A percentile compares a stretch with the other conserved stretches of the same genome.
phyloP scores from a whole-genome alignment of 2,797 vertebrate genomes.

The Scolopax bukidnonensis region DNA sequence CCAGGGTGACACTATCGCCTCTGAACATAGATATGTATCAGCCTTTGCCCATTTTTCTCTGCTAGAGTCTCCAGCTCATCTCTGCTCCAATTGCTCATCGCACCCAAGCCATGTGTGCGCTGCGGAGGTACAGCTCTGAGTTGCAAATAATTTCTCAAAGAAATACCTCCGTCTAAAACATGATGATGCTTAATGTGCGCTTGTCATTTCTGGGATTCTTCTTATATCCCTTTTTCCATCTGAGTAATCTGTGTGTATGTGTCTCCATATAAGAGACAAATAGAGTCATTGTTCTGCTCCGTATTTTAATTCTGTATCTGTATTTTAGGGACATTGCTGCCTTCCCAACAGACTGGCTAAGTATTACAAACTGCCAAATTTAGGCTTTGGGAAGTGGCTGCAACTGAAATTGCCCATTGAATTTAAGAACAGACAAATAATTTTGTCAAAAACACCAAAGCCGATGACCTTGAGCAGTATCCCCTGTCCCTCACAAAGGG shows the following conservation, averaged over 20 bases:
- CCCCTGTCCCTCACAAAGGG: not conserved
- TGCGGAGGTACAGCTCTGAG: not conserved
- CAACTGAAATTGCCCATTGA: conserved; percentile 49
- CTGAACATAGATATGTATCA: conserved; percentile 46
- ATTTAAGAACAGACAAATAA: conserved; percentile 50
- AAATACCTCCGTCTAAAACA: conserved; percentile 58
- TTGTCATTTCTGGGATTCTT: conserved; percentile 60
- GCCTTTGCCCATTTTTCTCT: conserved; percentile 41
- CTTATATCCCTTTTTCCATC: conserved; percentile 58
- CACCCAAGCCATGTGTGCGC: conserved; percentile 29
- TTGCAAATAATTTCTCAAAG: conserved; percentile 60
- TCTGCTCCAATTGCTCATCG: conserved; percentile 31
- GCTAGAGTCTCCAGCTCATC: conserved; percentile 34
- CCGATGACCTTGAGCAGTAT: conserved; percentile 35
- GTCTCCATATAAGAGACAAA: conserved; percentile 60
- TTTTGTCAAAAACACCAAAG: conserved; percentile 40
- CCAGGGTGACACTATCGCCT: conserved; percentile 63
- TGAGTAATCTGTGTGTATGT: conserved; percentile 58
- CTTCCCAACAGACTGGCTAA: conserved; percentile 57
- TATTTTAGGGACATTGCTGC: conserved; percentile 55
- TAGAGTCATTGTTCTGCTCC: conserved; percentile 61
- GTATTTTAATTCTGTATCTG: conserved; percentile 66
- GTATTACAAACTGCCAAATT: conserved; percentile 56
- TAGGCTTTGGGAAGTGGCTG: conserved; percentile 49
- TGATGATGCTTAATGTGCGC: conserved; percentile 53